phyloP scores from a whole-genome alignment of 2,797 vertebrate genomes.

The Eulemur coronatus region DNA sequence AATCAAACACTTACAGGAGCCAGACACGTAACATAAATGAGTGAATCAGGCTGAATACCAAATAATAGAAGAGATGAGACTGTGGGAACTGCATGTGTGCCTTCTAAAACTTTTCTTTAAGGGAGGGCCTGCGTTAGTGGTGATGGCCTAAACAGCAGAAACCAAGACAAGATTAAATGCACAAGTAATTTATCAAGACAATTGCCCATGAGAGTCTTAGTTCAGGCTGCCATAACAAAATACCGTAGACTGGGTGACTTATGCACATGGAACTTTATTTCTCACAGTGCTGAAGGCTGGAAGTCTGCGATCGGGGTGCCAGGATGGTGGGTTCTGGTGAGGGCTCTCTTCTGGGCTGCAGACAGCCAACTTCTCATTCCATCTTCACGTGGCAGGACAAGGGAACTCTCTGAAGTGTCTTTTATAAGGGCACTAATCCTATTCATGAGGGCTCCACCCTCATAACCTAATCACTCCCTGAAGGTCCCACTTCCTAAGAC shows the following conservation, averaged over 20 bases:
- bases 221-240: background rate
- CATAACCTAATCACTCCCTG: background rate
- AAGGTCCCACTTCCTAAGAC: background rate
- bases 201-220: background rate
- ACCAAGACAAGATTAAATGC: background rate
- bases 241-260: background rate
- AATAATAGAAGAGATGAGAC: background rate
- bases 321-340: background rate
- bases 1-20: background rate
- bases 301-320: background rate
- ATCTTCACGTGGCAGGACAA: background rate
- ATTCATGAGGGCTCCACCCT: background rate
- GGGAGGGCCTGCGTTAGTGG: background rate
- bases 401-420: background rate
- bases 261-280: background rate
- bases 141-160: background rate
- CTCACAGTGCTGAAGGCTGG: background rate
- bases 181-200: background rate
- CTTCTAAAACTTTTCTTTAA: background rate
- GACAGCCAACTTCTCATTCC: background rate
- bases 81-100: background rate
- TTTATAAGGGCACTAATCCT: background rate
- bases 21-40: background rate
- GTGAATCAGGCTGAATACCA: background rate
- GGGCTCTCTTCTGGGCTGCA: background rate